A percentile compares a stretch with the other conserved stretches of the same genome.
phyloP scores from a whole-genome alignment of 2,888 invertebrate genomes.

The Ormia ochracea region DNA sequence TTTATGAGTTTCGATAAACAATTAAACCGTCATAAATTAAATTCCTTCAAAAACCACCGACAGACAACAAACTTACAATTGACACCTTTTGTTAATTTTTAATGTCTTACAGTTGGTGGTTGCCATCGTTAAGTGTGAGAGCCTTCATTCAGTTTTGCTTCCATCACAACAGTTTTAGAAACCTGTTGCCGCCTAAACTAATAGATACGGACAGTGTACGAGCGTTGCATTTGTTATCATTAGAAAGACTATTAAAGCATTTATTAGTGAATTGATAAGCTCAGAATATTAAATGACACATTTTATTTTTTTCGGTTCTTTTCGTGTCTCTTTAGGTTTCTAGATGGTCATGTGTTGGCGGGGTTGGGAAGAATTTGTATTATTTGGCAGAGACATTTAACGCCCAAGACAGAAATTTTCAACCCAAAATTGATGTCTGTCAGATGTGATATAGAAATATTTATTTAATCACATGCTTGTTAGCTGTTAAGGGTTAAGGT shows the following conservation, averaged over 20 bases:
- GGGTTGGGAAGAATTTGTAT: too few relatives aligned
- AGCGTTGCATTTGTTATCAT: constrained; percentile 1
- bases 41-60: constrained; percentile 40
- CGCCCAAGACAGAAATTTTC: too few relatives aligned
- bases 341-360: too few relatives aligned
- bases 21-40: constrained; percentile 60
- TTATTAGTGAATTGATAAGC: constrained; percentile 38
- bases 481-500: neutral
- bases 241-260: constrained; percentile 35
- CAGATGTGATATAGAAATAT: neutral
- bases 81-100: constrained; percentile 48
- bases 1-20: constrained; percentile 56
- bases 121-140: neutral
- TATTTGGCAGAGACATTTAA: too few relatives aligned
- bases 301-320: too few relatives aligned
- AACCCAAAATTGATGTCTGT: neutral
- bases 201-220: neutral
- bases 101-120: neutral
- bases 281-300: constrained; percentile 16
- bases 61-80: constrained; percentile 38
- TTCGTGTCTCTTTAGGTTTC: too few relatives aligned
- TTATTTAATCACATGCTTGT: constrained; percentile 12
- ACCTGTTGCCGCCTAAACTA: neutral
- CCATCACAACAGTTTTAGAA: constrained; percentile 15
- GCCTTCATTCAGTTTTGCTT: neutral